Conservation (phyloP, 2,113 vertebrate genomes). For the Nycticryphes semicollaris region DNA sequence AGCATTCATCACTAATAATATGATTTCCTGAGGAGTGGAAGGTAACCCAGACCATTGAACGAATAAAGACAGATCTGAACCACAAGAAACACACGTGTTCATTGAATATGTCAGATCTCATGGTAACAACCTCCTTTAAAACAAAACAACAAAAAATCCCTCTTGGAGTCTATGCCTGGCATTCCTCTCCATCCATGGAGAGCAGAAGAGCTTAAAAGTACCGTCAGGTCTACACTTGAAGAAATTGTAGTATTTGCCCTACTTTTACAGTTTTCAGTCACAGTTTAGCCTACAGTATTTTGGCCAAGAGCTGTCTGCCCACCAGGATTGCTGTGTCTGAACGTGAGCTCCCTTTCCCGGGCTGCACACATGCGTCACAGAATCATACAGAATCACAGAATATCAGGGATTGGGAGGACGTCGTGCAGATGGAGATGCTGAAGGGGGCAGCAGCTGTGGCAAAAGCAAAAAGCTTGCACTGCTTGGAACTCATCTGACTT, state of each 20-base stretch:
- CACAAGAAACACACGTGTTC: not conserved
- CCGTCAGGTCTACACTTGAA: not conserved
- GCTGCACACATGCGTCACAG: not conserved
- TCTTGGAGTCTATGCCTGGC: not conserved
- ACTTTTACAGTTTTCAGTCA: not conserved
- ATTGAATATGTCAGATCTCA: not conserved
- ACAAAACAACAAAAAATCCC: not conserved
- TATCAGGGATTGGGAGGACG: too few species aligned
- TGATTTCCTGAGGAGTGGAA: not conserved
- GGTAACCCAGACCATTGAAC: not conserved
- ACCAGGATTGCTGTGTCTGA: not conserved
- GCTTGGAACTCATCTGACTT: not conserved
- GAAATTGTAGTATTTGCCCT: not conserved
- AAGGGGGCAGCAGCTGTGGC: not conserved
- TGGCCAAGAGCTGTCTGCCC: not conserved
- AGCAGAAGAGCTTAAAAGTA: not conserved
- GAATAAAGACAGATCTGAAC: not conserved
- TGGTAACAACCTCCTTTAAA: not conserved
- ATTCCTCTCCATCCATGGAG: not conserved
- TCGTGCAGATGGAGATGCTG: not conserved
- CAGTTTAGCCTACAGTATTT: not conserved
- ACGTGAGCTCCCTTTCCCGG: not conserved
- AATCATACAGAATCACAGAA: too few species aligned
- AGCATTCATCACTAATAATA: not conserved
- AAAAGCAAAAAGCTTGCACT: not conserved